These are phyloP conservation scores for Tromatobia lineatoria DNA, from an alignment of 2,888 invertebrate genomes.

Conservation along the genomic window DNA sequence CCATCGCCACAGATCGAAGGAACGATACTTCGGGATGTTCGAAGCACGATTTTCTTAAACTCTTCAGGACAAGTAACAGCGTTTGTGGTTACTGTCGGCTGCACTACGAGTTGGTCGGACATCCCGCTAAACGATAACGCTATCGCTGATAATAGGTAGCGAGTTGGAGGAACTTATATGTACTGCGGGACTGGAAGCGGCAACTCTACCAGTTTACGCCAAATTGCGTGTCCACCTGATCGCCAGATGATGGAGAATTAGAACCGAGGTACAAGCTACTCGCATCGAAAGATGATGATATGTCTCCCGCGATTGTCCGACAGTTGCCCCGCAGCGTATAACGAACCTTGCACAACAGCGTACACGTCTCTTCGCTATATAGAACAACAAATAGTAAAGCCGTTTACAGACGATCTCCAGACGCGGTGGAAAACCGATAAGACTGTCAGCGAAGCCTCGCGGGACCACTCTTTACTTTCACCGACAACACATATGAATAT, in stretches of 20 bases:
- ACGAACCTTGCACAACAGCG: conserved; percentile 16
- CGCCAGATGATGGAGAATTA: neutral
- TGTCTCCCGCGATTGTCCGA: conserved; percentile 1
- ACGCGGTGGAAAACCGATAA: conserved; percentile 26
- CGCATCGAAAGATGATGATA: neutral
- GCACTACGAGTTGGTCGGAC: conserved; percentile 54
- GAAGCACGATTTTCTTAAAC: conserved; percentile 38
- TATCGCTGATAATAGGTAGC: conserved; percentile 27
- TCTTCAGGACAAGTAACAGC: conserved; percentile 47
- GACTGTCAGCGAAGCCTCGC: conserved; percentile 1
- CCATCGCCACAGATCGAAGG: neutral
- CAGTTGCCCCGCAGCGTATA: neutral
- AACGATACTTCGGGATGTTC: neutral
- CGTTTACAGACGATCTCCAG: conserved; percentile 35
- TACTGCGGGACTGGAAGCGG: neutral
- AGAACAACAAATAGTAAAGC: conserved; percentile 32
- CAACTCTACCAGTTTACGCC: neutral
- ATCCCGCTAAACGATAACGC: conserved; percentile 55
- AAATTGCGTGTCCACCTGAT: neutral
- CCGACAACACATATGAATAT: neutral
- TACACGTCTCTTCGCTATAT: neutral
- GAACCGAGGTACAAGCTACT: neutral
- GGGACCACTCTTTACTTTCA: neutral
- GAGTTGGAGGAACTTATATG: neutral
- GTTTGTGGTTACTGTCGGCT: conserved; percentile 24